Base-by-base conservation (phyloP, 2,113 vertebrate species). In the Ammodytes dubius region DNA sequence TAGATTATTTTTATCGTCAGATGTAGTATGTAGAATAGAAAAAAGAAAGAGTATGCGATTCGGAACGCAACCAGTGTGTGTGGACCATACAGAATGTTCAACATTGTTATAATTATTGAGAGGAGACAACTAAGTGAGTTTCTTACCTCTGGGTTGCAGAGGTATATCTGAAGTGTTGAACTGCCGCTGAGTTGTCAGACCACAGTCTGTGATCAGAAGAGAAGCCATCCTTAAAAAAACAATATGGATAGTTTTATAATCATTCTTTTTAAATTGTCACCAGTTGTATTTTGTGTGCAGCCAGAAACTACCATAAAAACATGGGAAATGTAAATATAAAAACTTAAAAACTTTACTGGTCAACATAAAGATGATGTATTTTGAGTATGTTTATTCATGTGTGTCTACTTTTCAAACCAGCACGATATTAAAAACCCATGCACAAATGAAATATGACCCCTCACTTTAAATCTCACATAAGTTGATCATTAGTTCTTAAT, bases 121-220 rank as follows among this genome's bases (percentile, higher is more conserved):
- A 52, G 58, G 6, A 74, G 35, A 49, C 39, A 27, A 43, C 47
- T 45, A n/a, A 64, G 52, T 59, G 35, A 27, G 27, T 27, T 35
- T 61, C 91, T 95, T 79, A 97, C 93, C 95, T 95, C 74, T 95
- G 95, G 17, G 93, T 92, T 14, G 85, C 85, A 63, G 94, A 95
- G 5, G 88, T 96, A 67, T 94, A 95, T 77, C 94, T 94, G 73
- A 83, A 90, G 42, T 77, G 83, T 14, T 13, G 92, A n/a, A 77
- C 75, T 72, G 47, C 90, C 3, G 43, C 7, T 67, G 83, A 63
- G 74, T 39, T 40, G 43, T 94, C 70, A 78, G 59, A 87, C 74
- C 37, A 68, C 37, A n/a, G 50, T 68, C 43, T 53, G 6, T 46
- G n/a, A 59, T 73, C 59, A 66, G 75, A 70, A 8, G 68, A 47